Base-by-base conservation (phyloP, 1,140 invertebrate species). In the Berghia stephanieae region DNA sequence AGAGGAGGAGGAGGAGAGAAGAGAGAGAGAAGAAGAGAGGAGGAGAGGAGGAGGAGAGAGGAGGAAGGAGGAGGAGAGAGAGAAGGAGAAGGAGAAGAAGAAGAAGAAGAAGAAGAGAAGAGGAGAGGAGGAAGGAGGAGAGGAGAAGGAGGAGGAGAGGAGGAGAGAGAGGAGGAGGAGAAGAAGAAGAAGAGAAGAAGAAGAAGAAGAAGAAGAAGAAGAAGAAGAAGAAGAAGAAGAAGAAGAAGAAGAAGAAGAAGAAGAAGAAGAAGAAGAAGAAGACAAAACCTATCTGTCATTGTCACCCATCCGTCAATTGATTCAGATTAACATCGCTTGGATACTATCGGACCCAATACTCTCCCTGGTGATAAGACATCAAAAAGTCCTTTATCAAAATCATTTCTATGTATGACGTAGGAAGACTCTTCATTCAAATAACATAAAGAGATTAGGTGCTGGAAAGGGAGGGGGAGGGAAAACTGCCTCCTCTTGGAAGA, bases 241-340 rank as follows among this genome's bases (percentile, higher is more conserved):
- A 52, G 46, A 52, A 52, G 46, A 52, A 52, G 46, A 6, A 52
- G 46, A 52, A 52, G 46, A 52, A 52, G 57, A 21, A 60, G 57
- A 21, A 60, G 57, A 21, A 60, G 57, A 0, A 60, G 57, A 34
- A 69, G 67, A 34, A 69, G 67, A 34, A 69, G 67, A 34, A 38
- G 67, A 40, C 67, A 69, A 36, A 69, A 44, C 18, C 43, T 72
- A 24, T 72, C 6, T 72, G 44, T 27, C 16, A n/a, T 43, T 72
- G 16, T 24, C 10, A 2, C 57, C 8, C n/a, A 60, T 24, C n/a
- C 6, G 57, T 60, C 57, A 31, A n/a, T n/a, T n/a, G n/a, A n/a
- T n/a, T n/a, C n/a, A n/a, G n/a, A n/a, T n/a, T n/a, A n/a, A n/a
- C n/a, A n/a, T n/a, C n/a, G n/a, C n/a, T n/a, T n/a, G n/a, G n/a